Evolutionary conservation across 1,140 invertebrate species (phyloP).

Genomic region (Cotesia glomerata): DNA sequence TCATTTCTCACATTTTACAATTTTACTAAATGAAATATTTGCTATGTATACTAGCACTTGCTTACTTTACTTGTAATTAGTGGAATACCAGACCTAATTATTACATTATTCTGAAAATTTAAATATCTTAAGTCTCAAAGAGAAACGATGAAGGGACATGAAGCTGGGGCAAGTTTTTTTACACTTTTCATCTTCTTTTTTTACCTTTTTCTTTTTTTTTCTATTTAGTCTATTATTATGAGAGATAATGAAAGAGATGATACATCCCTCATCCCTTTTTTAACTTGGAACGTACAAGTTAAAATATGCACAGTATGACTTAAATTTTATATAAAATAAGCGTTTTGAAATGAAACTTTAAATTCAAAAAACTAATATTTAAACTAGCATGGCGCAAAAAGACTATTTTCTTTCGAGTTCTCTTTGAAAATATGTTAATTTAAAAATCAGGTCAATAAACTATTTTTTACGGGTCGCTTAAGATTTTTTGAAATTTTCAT

Average conservation of each 20-base stretch:
- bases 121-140: constrained; percentile 17
- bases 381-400: too few relatives aligned
- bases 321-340: not conserved
- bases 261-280: not conserved
- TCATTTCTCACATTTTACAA: not conserved
- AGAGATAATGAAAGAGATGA: constrained; percentile 4
- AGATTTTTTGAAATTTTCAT: too few relatives aligned
- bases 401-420: too few relatives aligned
- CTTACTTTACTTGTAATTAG: constrained; percentile 16
- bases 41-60: not conserved
- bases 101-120: constrained; percentile 19
- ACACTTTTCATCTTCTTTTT: not conserved
- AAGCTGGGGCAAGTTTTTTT: not conserved
- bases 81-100: constrained; percentile 14
- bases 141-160: not conserved
- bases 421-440: too few relatives aligned
- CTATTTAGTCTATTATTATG: not conserved
- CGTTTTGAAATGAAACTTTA: too few relatives aligned
- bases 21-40: not conserved
- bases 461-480: too few relatives aligned
- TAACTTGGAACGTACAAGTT: not conserved
- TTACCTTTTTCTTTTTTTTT: not conserved
- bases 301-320: not conserved
- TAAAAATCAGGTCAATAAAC: too few relatives aligned
- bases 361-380: too few relatives aligned